Conservation (phyloP, 2,113 vertebrate genomes). For the Clupea harengus region DNA sequence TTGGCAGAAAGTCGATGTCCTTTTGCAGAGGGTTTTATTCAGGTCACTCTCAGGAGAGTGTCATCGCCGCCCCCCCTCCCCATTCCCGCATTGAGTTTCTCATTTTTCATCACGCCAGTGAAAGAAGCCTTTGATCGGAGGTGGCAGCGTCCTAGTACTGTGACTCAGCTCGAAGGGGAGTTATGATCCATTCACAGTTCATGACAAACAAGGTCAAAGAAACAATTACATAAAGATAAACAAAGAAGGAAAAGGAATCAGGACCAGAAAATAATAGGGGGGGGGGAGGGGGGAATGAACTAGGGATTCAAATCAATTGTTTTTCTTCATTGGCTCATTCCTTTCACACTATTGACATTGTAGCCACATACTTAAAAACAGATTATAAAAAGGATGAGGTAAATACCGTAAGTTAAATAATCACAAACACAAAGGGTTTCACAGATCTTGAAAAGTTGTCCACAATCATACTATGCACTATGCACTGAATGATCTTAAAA, state of each 20-base stretch:
- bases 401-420: no score
- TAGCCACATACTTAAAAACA: no score
- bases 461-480: no score
- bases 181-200: not conserved
- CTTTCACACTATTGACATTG: no score
- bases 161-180: not conserved
- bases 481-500: not conserved
- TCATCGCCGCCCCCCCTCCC: not conserved
- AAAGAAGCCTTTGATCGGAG: not conserved
- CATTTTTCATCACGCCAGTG: not conserved
- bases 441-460: no score
- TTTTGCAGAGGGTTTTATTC: not conserved
- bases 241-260: not conserved
- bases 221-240: not conserved
- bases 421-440: no score
- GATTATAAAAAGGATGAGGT: no score
- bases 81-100: not conserved
- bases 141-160: not conserved
- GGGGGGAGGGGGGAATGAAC: not conserved
- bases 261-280: not conserved
- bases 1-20: not conserved
- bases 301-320: no score
- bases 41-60: not conserved
- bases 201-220: not conserved
- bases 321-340: no score